Base-by-base conservation (phyloP, 1,140 invertebrate genomes). In the Eciton burchellii region DNA sequence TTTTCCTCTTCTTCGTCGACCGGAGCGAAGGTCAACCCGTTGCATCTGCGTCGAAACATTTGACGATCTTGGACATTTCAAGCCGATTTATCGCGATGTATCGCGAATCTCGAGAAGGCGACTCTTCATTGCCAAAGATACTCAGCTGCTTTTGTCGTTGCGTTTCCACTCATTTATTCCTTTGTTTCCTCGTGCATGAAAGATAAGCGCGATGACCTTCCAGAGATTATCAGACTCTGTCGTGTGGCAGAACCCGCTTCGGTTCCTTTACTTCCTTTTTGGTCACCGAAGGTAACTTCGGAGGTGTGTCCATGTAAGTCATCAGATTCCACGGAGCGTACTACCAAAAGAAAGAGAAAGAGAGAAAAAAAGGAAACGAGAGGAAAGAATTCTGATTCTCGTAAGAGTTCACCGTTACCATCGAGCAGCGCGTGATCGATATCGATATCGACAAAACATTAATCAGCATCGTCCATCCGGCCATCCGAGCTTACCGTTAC, bases 321-420 rank as follows among this genome's bases (percentile, higher is more conserved):
- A 68, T 26, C 57, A 41, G 59, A 65, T 19, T 68, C 29, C 14
- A 12, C 6, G 24, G 14, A 29, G 47, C 12, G n/a, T 76, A 76
- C 65, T 52, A 76, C 29, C 60, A 41, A 52, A 76, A 9, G 4
- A 76, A 76, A 63, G 41, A 63, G 29, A 24, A 68, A 70, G n/a
- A 41, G 41, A 76, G 4, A 2, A 76, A 76, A 63, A 43, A 63
- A 49, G 14, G 49, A 70, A 21, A 52, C 0, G 19, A 6, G 14
- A 43, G n/a, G 45, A 26, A 54, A 68, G 26, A n/a, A 12, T 47
- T 11, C 12, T 56, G 52, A 70, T 56, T 56, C 52, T 79, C 49
- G 52, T 70, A 79, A 70, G 35, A 56, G 63, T 68, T 56, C 74
- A 79, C 74, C 74, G 74, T 79, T 79, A 79, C n/a, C 16, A 35